A percentile compares a stretch with the other conserved stretches of the same genome.
Evolutionary conservation across 2,888 invertebrate genomes (phyloP).

Genomic region (Mycalesis mineus): DNA sequence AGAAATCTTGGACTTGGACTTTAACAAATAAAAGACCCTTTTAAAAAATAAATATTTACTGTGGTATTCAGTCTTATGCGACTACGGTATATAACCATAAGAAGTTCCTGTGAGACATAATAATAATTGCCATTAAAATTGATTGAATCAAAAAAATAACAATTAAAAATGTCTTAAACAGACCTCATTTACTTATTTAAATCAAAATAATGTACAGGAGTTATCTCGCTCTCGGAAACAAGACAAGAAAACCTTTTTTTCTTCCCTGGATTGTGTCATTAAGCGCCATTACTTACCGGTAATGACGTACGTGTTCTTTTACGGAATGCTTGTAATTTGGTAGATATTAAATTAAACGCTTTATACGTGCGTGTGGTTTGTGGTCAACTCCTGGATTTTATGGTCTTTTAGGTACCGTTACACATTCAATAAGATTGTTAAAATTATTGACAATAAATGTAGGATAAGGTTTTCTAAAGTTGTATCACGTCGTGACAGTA

Average conservation of each 20-base stretch:
- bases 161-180: neutral
- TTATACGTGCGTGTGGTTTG: neutral
- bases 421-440: too few relatives aligned
- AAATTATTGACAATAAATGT: too few relatives aligned
- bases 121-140: neutral
- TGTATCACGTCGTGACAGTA: too few relatives aligned
- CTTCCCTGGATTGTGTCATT: neutral
- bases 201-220: neutral
- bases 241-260: constrained; percentile 6
- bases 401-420: too few relatives aligned
- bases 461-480: too few relatives aligned
- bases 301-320: constrained; percentile 6
- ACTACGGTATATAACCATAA: too few relatives aligned
- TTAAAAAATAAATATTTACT: too few relatives aligned
- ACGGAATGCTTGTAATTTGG: constrained; percentile 1
- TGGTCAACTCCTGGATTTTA: neutral
- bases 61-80: too few relatives aligned
- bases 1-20: too few relatives aligned
- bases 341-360: constrained; percentile 5
- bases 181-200: neutral
- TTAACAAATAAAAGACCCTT: too few relatives aligned
- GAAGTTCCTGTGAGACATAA: too few relatives aligned
- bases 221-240: neutral
- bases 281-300: constrained; percentile 1
- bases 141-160: neutral